Conservation (phyloP, 1,140 invertebrate genomes). For the Probaryconus sp. region DNA sequence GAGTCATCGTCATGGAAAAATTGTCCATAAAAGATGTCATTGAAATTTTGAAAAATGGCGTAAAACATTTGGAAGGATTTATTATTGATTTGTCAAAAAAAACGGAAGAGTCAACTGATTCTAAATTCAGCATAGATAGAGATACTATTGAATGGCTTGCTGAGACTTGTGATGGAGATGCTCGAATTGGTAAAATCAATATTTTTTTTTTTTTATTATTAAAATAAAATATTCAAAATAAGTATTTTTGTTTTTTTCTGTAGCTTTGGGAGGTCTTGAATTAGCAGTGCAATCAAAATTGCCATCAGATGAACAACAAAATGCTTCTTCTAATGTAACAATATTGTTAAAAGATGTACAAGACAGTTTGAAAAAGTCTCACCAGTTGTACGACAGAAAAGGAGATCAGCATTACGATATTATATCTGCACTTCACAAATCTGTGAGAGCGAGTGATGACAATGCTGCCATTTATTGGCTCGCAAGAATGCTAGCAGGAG, state of each 20-base stretch:
- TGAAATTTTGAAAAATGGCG: slow-evolving; percentile 82
- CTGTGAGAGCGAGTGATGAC: slow-evolving; percentile 88
- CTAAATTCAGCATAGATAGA: slow-evolving; percentile 79
- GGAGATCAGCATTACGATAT: slow-evolving; percentile 92
- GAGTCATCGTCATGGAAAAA: slow-evolving; percentile 88
- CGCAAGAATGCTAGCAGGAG: slow-evolving; percentile 87
- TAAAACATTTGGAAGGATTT: slow-evolving; percentile 71
- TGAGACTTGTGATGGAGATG: slow-evolving; percentile 89
- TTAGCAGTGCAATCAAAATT: slow-evolving; percentile 81
- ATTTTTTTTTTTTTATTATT: not conserved
- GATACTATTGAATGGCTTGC: slow-evolving; percentile 84
- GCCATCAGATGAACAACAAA: slow-evolving; percentile 59
- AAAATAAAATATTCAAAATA: no score
- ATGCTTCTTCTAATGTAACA: slow-evolving; percentile 60
- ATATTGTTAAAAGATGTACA: slow-evolving; percentile 83
- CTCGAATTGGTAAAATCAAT: slow-evolving; percentile 76
- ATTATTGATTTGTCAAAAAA: slow-evolving; percentile 14
- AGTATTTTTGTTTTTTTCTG: not conserved
- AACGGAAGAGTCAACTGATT: slow-evolving; percentile 8
- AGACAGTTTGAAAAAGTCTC: slow-evolving; percentile 82
- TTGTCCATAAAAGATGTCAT: slow-evolving; percentile 80
- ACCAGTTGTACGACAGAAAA: slow-evolving; percentile 87
- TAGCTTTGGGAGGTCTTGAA: slow-evolving; percentile 87
- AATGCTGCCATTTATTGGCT: slow-evolving; percentile 92
- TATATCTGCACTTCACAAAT: slow-evolving; percentile 91